These are phyloP conservation scores for Ailuropoda melanoleuca DNA, from an alignment of 2,113 vertebrate species.

Conservation along the genomic window DNA sequence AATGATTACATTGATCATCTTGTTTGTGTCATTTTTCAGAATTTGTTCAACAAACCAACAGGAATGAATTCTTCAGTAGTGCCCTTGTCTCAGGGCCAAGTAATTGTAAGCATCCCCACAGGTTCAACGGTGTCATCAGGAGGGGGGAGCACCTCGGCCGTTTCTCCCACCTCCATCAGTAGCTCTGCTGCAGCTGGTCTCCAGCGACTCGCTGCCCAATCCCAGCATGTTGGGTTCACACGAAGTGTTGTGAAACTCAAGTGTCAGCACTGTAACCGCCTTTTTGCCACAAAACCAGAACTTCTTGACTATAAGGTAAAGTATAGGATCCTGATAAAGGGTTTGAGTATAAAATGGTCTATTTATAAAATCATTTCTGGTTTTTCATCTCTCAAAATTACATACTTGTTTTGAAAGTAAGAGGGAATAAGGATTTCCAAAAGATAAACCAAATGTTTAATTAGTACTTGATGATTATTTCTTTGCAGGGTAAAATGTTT, in stretches of 20 bases:
- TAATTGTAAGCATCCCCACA: conserved; percentile 87
- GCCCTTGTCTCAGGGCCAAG: conserved; percentile 88
- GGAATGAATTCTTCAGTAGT: conserved; percentile 87
- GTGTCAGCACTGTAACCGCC: conserved; percentile 91
- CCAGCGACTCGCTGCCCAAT: conserved; percentile 89
- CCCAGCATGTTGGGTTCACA: conserved; percentile 86
- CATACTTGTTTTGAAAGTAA: conserved; percentile 35
- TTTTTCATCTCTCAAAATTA: conserved; percentile 47
- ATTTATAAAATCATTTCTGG: conserved; percentile 28
- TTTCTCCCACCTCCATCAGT: conserved; percentile 84
- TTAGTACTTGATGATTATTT: conserved; percentile 67
- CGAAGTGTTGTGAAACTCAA: conserved; percentile 86
- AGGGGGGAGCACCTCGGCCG: conserved; percentile 81
- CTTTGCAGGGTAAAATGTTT: conserved; percentile 92
- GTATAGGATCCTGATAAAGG: neutral
- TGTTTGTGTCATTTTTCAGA: conserved; percentile 74
- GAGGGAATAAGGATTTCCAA: conserved; percentile 16
- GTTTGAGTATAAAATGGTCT: conserved; percentile 8
- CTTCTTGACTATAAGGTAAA: conserved; percentile 94
- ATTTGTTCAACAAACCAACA: conserved; percentile 88
- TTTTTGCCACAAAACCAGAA: conserved; percentile 91
- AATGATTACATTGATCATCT: neutral
- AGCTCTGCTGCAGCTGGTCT: conserved; percentile 87
- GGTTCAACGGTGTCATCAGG: conserved; percentile 82
- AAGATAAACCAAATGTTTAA: conserved; percentile 47